These are phyloP conservation scores for Phoeniculus purpureus DNA, from an alignment of 2,797 vertebrate genomes.

Conservation along the genomic window DNA sequence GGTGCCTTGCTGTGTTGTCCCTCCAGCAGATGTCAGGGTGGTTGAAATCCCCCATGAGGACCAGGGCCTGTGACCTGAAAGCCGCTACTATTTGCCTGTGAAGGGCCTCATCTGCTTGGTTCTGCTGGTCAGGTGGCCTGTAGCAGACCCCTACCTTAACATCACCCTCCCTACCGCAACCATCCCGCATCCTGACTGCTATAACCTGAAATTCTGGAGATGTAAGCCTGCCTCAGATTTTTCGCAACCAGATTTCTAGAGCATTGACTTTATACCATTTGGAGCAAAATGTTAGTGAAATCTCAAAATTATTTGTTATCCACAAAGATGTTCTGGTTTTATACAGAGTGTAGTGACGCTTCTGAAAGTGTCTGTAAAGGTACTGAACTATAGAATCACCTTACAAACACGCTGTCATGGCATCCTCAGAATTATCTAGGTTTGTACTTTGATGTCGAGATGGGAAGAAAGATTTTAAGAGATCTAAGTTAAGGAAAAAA, in stretches of 20 bases:
- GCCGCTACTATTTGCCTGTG: no score
- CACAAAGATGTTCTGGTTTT: constrained; percentile 59
- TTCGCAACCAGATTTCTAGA: not conserved
- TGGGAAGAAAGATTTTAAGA: constrained; percentile 84
- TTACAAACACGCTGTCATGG: constrained; percentile 83
- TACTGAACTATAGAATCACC: constrained; percentile 80
- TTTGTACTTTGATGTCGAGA: constrained; percentile 84
- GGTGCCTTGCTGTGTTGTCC: no score
- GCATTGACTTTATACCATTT: not conserved
- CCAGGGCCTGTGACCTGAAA: no score
- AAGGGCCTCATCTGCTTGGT: no score
- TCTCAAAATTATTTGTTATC: not conserved
- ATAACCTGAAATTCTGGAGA: not conserved
- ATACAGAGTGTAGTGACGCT: constrained; percentile 77
- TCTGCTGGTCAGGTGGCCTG: no score
- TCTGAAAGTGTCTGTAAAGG: constrained; percentile 78
- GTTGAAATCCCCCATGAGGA: no score
- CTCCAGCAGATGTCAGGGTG: no score
- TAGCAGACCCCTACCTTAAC: no score
- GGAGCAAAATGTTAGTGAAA: not conserved
- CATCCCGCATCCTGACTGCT: not conserved
- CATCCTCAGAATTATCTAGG: constrained; percentile 82
- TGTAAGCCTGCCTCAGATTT: not conserved
- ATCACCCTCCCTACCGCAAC: no score
- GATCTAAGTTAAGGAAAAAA: constrained; percentile 80